Evolutionary conservation across 2,113 vertebrate species (phyloP), one percentile per base, ranked within the genome.

Genomic region (Notarius lentiginosus): DNA sequence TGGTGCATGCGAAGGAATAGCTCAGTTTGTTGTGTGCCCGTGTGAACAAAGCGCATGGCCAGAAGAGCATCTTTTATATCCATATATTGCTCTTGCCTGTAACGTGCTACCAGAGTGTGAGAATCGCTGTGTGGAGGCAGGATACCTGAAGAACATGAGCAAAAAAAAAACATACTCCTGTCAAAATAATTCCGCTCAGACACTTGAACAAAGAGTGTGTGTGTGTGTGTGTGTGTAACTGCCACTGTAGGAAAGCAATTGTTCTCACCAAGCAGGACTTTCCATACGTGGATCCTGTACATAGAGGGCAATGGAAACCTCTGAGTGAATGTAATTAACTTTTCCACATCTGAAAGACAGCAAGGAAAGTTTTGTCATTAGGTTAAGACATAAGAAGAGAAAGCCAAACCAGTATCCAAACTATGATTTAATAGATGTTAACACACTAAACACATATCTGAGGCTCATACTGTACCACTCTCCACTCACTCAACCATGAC

Each of bases 261-360:
- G 51, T 41, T 91, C 95, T 91, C 96, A 99, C 98, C 98, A 88
- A 99, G 89, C 88, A 99, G 94, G 2, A 99, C 97, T 82, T 99
- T 99, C 98, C 98, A 99, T 22, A 99, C 97, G 87, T 99, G 94
- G 2, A 96, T 95, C 70, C 98, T 96, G 87, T 99, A 99, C 97
- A 99, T 97, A 56, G 98, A 99, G 0, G 98, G 98, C 49, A 99
- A 96, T 76, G 98, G 98, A 89, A 99, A 99, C 87, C 98, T 96
- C 90, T 99, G 98, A 93, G 97, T 98, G 90, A 99, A 99, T 0
- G 98, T 99, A 89, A 97, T 97, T 91, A 99, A 94, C 92, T 99
- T 99, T 91, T 99, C 98, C 51, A 97, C 92, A 94, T 99, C 98
- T 99, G 92, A 75, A 86, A 82, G n/a, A 77, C 81, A 92, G 75